Evolutionary conservation across 2,797 vertebrate species (phyloP), one percentile per base, ranked within the genome.

Genomic region (Centroberyx gerrardi): DNA sequence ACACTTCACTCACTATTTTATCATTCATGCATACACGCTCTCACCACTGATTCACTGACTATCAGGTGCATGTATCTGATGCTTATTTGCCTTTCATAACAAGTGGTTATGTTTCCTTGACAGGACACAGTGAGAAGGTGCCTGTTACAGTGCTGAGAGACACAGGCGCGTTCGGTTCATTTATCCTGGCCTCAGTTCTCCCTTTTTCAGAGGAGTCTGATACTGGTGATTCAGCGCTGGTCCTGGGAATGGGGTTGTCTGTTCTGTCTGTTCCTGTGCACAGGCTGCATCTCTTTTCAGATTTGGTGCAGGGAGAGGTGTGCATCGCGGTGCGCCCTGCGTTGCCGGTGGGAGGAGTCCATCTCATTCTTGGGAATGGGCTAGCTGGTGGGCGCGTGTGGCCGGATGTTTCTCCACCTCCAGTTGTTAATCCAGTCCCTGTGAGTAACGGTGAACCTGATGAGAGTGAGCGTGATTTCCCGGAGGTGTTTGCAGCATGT

Each of bases 91-190:
- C n/a, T n/a, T n/a, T n/a, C n/a, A n/a, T n/a, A n/a, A n/a, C n/a
- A n/a, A n/a, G n/a, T n/a, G n/a, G n/a, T n/a, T n/a, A n/a, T n/a
- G n/a, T n/a, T n/a, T n/a, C n/a, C n/a, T n/a, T n/a, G n/a, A n/a
- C n/a, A n/a, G n/a, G n/a, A n/a, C n/a, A n/a, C 51, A 9, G 36
- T 40, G n/a, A 27, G 18, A 52, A 40, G 15, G 72, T 67, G 2
- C 63, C 55, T 18, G 72, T 58, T 8, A 62, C 13, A 48, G 63
- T 76, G n/a, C n/a, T 3, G 59, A 1, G 65, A 2, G 73, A 62
- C 17, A 62, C 58, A 17, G 73, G 58, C 3, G 64, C 49, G 9
- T 62, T 36, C 4, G 65, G 27, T 7, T 55, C 58, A 4, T 76
- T 62, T n/a, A 55, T 68, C 18, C 27, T 54, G 17, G 55, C 5